Conservation (phyloP, 2,888 invertebrate genomes). For the Lymantria monacha region DNA sequence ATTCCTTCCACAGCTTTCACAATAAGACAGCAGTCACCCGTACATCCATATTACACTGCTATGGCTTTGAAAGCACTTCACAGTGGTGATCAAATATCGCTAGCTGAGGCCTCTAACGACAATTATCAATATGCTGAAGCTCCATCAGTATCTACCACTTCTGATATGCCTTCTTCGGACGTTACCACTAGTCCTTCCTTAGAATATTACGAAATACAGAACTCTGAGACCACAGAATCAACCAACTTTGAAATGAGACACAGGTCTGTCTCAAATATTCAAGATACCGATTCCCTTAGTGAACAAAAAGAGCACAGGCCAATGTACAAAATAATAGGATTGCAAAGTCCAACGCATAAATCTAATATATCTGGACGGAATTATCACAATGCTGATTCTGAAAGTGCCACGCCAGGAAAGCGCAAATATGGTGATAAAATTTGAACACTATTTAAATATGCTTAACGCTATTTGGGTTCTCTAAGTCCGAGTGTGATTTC, state of each 20-base stretch:
- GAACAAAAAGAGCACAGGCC: constrained; percentile 33
- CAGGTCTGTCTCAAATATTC: constrained; percentile 28
- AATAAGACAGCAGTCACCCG: constrained; percentile 59
- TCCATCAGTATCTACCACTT: constrained; percentile 46
- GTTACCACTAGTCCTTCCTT: constrained; percentile 40
- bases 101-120: constrained; percentile 65
- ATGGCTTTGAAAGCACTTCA: constrained; percentile 65
- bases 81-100: constrained; percentile 45
- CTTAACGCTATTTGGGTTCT: constrained; percentile 18
- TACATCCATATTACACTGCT: constrained; percentile 61
- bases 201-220: constrained; percentile 36
- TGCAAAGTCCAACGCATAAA: constrained; percentile 21
- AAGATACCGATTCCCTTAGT: constrained; percentile 17
- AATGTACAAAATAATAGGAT: constrained; percentile 41
- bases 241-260: constrained; percentile 33
- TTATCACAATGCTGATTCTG: constrained; percentile 35
- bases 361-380: constrained; percentile 27
- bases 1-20: constrained; percentile 54
- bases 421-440: constrained; percentile 75
- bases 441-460: constrained; percentile 36
- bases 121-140: constrained; percentile 65
- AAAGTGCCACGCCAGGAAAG: constrained; percentile 43
- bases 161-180: constrained; percentile 34
- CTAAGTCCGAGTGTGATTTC: constrained; percentile 41
- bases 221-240: constrained; percentile 35